Evolutionary conservation across 2,113 vertebrate species (phyloP), one percentile per base, ranked within the genome.

Genomic region (Sander lucioperca): DNA sequence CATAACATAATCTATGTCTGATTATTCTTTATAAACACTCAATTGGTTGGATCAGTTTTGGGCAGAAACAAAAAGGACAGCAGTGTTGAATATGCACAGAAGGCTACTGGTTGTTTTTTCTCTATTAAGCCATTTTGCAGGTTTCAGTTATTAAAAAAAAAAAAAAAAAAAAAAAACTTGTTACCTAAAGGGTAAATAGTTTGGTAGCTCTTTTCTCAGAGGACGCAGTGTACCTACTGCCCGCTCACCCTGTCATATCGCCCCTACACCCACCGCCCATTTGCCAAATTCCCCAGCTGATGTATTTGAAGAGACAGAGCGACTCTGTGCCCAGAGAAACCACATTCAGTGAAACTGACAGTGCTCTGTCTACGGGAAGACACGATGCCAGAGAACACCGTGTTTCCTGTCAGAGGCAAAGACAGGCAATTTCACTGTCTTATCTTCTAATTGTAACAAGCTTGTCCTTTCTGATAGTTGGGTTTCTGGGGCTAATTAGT

Each of bases 291-390:
- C 89, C 81, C 84, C 75, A 79, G 88, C 91, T 92, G 92, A 94
- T 89, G 79, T 82, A 91, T 92, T 56, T 78, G 87, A 90, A 81
- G 80, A 84, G 90, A 93, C 93, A 91, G 86, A 88, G 82, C 50
- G 78, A 82, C 81, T 86, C 77, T 90, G 87, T 88, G 90, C 82
- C 86, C 61, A 33, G 77, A 65, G 83, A 89, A 84, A 65, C 77
- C 19, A 30, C 69, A 65, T 65, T 87, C 78, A 86, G 83, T 73
- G 68, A 74, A 79, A 80, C 67, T 80, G 88, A 91, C 87, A 70
- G 71, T 33, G 75, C 83, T 82, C 82, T 78, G 80, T 89, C 74
- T 70, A 7, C 11, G 23, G 43, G 64, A 72, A 25, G 54, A 75
- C 56, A 16, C 16, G 18, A 33, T 54, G 77, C 76, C 63, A 21